Evolutionary conservation across 2,113 vertebrate species (phyloP).

Genomic region (Colistium nudipinnis): DNA sequence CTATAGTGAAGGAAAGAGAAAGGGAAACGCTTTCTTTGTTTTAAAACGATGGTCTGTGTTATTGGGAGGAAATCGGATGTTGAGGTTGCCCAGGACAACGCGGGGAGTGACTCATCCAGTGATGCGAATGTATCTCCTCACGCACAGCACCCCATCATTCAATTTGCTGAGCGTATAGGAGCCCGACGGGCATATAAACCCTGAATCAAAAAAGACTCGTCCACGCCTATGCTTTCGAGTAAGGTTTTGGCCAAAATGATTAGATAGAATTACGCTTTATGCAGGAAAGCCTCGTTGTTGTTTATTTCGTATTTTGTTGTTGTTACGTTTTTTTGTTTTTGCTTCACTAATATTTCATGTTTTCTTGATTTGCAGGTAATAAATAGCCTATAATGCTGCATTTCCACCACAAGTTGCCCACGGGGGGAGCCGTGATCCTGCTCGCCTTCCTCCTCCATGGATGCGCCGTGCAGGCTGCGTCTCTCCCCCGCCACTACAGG

Average conservation of each 20-base stretch:
- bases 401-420: constrained; percentile 84
- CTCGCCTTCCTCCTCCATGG: constrained; percentile 82
- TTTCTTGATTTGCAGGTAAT: constrained; percentile 80
- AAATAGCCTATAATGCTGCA: constrained; percentile 82
- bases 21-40: neutral
- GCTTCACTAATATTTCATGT: neutral
- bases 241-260: neutral
- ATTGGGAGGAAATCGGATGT: constrained; percentile 51
- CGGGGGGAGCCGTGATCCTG: constrained; percentile 82
- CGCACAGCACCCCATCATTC: constrained; percentile 55
- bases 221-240: neutral
- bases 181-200: constrained; percentile 14
- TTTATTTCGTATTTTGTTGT: too few species aligned
- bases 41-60: constrained; percentile 14
- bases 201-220: constrained; percentile 44
- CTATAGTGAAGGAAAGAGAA: neutral
- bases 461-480: constrained; percentile 84
- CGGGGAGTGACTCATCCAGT: constrained; percentile 79
- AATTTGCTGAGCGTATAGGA: constrained; percentile 47
- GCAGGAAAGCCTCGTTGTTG: neutral
- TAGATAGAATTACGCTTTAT: neutral
- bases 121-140: constrained; percentile 58
- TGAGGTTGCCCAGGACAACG: constrained; percentile 79
- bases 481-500: constrained; percentile 89
- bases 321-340: neutral